Conservation (phyloP, 2,113 vertebrate species). For the Oostethus manadensis region DNA sequence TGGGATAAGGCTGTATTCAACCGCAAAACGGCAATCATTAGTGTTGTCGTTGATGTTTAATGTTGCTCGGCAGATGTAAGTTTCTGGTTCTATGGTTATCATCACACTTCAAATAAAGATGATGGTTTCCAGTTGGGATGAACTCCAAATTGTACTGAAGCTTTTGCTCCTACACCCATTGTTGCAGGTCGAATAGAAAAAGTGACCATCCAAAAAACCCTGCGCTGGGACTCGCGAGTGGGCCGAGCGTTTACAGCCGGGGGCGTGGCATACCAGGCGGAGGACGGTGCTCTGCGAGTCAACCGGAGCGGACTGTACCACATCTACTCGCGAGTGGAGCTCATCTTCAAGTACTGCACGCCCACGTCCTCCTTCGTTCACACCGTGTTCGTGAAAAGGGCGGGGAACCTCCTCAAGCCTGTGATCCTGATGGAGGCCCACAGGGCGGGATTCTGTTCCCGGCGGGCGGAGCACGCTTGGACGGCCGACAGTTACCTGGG, state of each 20-base stretch:
- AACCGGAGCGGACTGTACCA: conserved; percentile 80
- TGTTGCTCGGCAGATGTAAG: no score
- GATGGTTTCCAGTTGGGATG: not conserved
- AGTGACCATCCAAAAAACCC: not conserved
- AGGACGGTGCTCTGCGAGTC: conserved; percentile 71
- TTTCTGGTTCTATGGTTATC: no score
- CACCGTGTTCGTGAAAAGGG: conserved; percentile 66
- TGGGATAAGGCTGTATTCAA: no score
- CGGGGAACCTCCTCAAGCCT: rapidly evolving
- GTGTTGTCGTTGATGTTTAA: no score
- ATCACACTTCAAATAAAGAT: not conserved
- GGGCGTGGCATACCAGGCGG: conserved; percentile 61
- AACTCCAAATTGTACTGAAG: no score
- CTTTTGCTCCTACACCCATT: not conserved
- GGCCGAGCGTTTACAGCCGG: conserved; percentile 71
- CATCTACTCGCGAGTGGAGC: conserved; percentile 80
- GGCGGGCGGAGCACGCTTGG: conserved; percentile 13
- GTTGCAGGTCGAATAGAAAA: conserved; percentile 39
- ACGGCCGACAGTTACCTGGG: conserved; percentile 58
- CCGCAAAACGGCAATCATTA: no score
- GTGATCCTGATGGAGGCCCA: conserved; percentile 52
- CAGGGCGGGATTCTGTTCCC: conserved; percentile 48
- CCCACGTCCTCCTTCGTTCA: conserved; percentile 58
- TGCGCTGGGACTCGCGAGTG: conserved; percentile 73
- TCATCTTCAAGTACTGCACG: conserved; percentile 68